Percentiles rank a stretch among this genome's conserved stretches.
Conservation (phyloP, 2,888 invertebrate genomes). For the Meganola albula region DNA sequence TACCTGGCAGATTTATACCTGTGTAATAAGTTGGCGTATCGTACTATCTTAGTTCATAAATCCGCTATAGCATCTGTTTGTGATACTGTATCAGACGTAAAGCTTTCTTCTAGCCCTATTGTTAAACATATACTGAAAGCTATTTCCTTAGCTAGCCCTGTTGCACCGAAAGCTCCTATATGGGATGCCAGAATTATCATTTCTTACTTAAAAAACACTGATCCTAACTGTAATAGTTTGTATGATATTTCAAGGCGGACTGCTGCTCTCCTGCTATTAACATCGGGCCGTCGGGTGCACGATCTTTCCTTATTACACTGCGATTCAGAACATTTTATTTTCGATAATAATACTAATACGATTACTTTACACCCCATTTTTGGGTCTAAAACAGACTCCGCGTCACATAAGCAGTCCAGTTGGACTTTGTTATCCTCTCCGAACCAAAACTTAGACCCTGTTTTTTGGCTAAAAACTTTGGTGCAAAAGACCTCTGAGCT, state of each 20-base stretch:
- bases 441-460: neutral
- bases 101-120: too few species aligned
- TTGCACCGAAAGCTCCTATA: too few species aligned
- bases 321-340: neutral
- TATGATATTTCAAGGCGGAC: neutral
- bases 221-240: neutral
- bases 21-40: neutral
- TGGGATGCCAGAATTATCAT: too few species aligned
- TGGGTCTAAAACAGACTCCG: neutral
- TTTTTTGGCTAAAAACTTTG: neutral
- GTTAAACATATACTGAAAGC: neutral
- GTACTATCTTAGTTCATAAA: neutral
- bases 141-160: too few species aligned
- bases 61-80: neutral
- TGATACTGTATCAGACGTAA: too few species aligned
- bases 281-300: neutral
- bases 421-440: neutral
- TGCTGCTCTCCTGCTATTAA: neutral
- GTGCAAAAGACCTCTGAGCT: neutral
- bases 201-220: too few species aligned
- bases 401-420: neutral
- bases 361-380: neutral
- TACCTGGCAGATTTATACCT: neutral
- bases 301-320: neutral
- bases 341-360: neutral